Conservation (phyloP, 2,113 vertebrate species). For the Egretta garzetta region DNA sequence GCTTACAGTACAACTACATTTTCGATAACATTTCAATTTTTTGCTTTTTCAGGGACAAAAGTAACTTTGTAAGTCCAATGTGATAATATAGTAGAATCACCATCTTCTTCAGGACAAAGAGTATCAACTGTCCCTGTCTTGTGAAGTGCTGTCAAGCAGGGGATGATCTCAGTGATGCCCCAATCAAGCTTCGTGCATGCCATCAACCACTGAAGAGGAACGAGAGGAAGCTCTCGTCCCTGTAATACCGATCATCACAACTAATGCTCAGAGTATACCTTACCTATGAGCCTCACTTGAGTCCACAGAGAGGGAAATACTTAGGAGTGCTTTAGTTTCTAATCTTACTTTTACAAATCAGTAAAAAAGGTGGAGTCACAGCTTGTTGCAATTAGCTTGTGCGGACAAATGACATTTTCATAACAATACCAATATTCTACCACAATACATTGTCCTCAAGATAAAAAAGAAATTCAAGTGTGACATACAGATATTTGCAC, state of each 20-base stretch:
- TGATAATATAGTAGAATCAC: background rate
- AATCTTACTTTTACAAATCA: background rate
- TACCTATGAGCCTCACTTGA: background rate
- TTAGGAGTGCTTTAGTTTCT: background rate
- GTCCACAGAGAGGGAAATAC: background rate
- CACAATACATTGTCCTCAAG: background rate
- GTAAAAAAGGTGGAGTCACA: background rate
- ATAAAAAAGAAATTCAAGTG: background rate
- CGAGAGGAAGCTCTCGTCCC: background rate
- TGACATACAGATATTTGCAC: background rate
- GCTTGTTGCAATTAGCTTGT: background rate
- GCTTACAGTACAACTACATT: constrained; percentile 4
- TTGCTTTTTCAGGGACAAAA: background rate
- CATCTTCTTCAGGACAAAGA: background rate
- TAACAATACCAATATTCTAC: background rate
- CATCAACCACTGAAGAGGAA: background rate
- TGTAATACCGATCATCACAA: background rate
- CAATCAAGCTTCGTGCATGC: background rate
- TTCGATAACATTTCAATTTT: background rate
- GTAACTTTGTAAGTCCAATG: background rate
- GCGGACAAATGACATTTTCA: background rate
- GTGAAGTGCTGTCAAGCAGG: background rate
- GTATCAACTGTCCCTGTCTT: background rate
- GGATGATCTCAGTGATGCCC: background rate
- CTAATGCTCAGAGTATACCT: background rate